These are phyloP conservation scores for Iguana delicatissima DNA, from an alignment of 2,797 vertebrate species.

Conservation along the genomic window DNA sequence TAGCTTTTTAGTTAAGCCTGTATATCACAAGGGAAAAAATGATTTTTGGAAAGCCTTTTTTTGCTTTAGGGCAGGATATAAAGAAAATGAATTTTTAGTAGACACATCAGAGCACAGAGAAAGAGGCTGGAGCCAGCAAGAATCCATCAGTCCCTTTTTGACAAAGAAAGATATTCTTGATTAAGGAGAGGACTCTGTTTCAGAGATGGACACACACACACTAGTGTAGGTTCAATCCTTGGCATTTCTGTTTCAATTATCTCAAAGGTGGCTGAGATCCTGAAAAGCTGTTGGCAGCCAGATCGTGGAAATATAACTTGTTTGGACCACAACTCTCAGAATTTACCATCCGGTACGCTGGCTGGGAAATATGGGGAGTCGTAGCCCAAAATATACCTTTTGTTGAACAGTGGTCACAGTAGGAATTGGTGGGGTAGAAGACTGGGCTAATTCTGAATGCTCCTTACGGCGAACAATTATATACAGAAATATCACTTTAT, in stretches of 20 bases:
- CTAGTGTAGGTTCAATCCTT: background rate
- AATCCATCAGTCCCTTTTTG: background rate
- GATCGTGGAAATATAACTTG: background rate
- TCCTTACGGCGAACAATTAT: background rate
- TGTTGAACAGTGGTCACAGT: background rate
- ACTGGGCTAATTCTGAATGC: background rate
- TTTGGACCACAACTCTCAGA: background rate
- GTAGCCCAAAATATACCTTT: background rate
- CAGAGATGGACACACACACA: background rate
- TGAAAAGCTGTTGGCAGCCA: background rate
- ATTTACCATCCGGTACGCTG: background rate
- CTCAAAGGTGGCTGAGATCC: background rate
- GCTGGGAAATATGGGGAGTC: background rate
- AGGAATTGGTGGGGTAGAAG: background rate
- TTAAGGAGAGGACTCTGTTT: background rate
- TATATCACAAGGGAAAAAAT: background rate
- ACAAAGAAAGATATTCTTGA: background rate
- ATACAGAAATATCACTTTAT: background rate
- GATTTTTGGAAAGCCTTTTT: slow-evolving; percentile 31
- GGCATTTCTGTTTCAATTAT: background rate
- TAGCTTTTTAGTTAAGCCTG: slow-evolving; percentile 42
- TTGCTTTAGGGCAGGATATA: slow-evolving; percentile 41
- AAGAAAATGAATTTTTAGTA: slow-evolving; percentile 18
- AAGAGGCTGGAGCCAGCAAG: background rate
- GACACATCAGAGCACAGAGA: background rate